Evolutionary conservation across 2,888 invertebrate genomes (phyloP).

Genomic region (Meloe dianella): DNA sequence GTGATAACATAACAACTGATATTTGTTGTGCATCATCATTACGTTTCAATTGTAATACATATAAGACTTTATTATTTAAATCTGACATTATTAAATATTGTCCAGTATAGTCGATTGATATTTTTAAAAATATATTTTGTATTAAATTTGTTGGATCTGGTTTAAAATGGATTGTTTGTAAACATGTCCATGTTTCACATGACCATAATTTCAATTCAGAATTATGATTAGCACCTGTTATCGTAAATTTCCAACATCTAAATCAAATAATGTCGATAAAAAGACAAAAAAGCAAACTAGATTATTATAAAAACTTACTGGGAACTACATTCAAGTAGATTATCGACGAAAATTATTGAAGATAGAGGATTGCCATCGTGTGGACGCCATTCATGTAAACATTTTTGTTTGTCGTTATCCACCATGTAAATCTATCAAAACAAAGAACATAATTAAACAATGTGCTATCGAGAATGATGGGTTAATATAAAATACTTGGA

Average conservation of each 20-base stretch:
- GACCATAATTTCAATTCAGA: conserved; percentile 92
- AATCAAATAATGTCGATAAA: too few species aligned
- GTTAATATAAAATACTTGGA: conserved; percentile 68
- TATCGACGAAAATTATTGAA: conserved; percentile 92
- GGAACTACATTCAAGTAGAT: conserved; percentile 76
- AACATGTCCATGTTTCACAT: conserved; percentile 91
- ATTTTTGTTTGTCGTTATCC: conserved; percentile 73
- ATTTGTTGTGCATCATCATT: conserved; percentile 68
- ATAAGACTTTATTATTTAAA: conserved; percentile 81
- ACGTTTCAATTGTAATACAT: conserved; percentile 76
- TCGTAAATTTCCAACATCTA: conserved; percentile 94
- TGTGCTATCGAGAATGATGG: too few species aligned
- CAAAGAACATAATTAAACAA: background rate
- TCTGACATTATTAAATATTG: conserved; percentile 88
- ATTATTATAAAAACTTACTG: conserved; percentile 75
- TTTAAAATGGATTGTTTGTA: conserved; percentile 82
- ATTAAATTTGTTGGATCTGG: conserved; percentile 59
- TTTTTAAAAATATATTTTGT: conserved; percentile 68
- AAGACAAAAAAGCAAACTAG: too few species aligned
- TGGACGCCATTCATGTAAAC: conserved; percentile 92
- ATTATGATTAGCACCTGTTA: conserved; percentile 90
- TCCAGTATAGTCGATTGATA: conserved; percentile 83
- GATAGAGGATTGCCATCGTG: conserved; percentile 87
- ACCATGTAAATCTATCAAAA: conserved; percentile 83
- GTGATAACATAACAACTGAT: conserved; percentile 77